Base-by-base conservation (phyloP, 1,140 invertebrate species). In the Penaeus indicus region DNA sequence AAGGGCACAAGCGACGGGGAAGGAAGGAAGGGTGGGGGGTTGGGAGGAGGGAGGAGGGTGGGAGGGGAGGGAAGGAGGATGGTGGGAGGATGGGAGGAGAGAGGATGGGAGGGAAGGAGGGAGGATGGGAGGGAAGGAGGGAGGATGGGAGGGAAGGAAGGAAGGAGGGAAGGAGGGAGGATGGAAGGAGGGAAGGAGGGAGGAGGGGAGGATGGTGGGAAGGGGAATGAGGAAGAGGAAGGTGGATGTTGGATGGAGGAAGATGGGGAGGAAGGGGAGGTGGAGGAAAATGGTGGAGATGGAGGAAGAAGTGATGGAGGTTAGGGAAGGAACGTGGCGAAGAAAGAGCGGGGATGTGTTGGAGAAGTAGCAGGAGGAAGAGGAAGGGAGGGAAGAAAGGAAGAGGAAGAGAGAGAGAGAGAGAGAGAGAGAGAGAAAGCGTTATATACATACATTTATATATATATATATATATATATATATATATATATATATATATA, bases 1-100 rank as follows among this genome's bases (percentile, higher is more conserved):
- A 88, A 88, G 78, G 86, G 78, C 79, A 69, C 67, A 88, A 88
- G 54, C 64, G 64, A 32, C 86, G 18, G 54, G 60, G 42, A 22
- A 18, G 11, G 21, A n/a, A 22, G 54, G 18, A 81, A 42, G 10
- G n/a, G 27, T 8, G 19, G 38, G 5, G 27, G 42, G 3, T 3
- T 5, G 42, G 42, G 42, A 47, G 42, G 42, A 10, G 10, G 42
- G 42, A 10, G 1, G n/a, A 42, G 10, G n/a, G 54, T n/a, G 25
- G 42, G 25, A 54, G 47, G 38, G 47, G 13, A 8, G 42, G 7
- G 42, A 42, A 64, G 62, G n/a, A 60, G 32, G 81, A 38, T 60
- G 32, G n/a, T 19, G 81, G n/a, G 27, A 10, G 10, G 42, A 10
- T 47, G 42, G 42, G 3, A 10, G 42, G 3, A 10, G 42, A 47